Percentiles rank a stretch among this genome's conserved stretches.
phyloP scores from a whole-genome alignment of 1,140 invertebrate genomes.

The Procambarus virginalis region DNA sequence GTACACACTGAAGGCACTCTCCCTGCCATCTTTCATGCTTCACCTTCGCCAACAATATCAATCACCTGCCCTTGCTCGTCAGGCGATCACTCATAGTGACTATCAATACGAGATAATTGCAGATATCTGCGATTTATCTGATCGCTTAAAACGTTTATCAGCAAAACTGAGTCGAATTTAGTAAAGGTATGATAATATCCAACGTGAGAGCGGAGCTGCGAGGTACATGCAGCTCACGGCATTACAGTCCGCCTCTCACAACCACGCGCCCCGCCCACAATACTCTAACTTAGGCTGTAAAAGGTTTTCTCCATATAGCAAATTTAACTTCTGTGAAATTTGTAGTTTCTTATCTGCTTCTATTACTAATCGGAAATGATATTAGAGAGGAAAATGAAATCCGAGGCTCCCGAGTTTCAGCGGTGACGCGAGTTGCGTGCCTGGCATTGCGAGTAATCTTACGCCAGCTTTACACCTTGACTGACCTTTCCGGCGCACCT shows the following conservation, averaged over 20 bases:
- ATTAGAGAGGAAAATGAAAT: too few species aligned
- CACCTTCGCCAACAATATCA: background rate
- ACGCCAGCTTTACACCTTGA: too few species aligned
- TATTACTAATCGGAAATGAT: too few species aligned
- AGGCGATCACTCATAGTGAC: background rate
- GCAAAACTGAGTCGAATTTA: background rate
- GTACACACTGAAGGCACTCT: background rate
- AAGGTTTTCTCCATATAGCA: too few species aligned
- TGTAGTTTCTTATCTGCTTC: too few species aligned
- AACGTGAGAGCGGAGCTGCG: background rate
- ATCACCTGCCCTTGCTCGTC: background rate
- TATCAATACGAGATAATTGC: background rate
- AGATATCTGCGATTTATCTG: background rate
- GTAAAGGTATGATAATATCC: background rate
- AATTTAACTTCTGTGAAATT: too few species aligned
- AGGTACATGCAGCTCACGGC: background rate
- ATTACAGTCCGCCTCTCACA: background rate
- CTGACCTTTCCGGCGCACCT: too few species aligned
- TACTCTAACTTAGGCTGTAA: background rate
- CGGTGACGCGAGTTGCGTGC: too few species aligned
- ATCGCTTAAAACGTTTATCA: background rate
- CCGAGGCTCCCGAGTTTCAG: too few species aligned
- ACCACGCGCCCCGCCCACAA: background rate
- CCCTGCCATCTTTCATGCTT: background rate
- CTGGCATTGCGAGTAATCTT: too few species aligned